phyloP scores from a whole-genome alignment of 2,888 invertebrate species.

The Caenorhabditis macrosperma region DNA sequence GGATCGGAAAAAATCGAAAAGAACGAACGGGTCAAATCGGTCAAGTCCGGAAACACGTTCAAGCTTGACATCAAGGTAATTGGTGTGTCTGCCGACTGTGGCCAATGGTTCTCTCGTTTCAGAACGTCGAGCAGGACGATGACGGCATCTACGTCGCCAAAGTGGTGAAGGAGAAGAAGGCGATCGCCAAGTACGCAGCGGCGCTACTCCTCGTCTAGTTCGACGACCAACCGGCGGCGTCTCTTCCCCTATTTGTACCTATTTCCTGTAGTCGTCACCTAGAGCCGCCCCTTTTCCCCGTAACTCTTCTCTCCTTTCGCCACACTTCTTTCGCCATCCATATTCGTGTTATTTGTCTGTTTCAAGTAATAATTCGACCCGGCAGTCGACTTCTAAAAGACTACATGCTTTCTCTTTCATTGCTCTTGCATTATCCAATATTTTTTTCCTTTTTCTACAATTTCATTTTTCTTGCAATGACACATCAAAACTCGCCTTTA shows the following conservation, averaged over 20 bases:
- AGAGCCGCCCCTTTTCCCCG: conserved; percentile 10
- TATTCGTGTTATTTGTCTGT: conserved; percentile 50
- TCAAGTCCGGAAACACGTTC: conserved; percentile 77
- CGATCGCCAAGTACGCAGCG: conserved; percentile 76
- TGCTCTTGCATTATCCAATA: conserved; percentile 1
- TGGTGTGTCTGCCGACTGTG: not conserved
- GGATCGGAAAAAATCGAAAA: conserved; percentile 76
- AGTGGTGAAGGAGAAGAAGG: conserved; percentile 78
- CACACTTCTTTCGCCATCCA: conserved; percentile 62
- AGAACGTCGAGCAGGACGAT: conserved; percentile 71
- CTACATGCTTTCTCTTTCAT: conserved; percentile 2
- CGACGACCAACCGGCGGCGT: not conserved
- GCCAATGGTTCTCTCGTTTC: conserved; percentile 34
- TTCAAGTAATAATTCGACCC: conserved; percentile 32
- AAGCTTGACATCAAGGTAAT: conserved; percentile 76
- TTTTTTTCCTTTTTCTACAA: not conserved
- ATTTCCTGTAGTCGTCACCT: conserved; percentile 44
- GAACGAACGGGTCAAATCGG: conserved; percentile 74
- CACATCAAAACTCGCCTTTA: conserved; percentile 17
- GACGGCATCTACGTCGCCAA: conserved; percentile 76
- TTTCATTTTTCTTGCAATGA: conserved; percentile 1
- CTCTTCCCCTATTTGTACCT: conserved; percentile 47
- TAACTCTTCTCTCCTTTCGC: conserved; percentile 36
- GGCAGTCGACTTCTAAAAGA: conserved; percentile 8
- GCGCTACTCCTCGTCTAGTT: conserved; percentile 55